A percentile compares a stretch with the other conserved stretches of the same genome.
These are phyloP conservation scores for Myxocyprinus asiaticus DNA, from an alignment of 2,113 vertebrate genomes.

Conservation along the genomic window DNA sequence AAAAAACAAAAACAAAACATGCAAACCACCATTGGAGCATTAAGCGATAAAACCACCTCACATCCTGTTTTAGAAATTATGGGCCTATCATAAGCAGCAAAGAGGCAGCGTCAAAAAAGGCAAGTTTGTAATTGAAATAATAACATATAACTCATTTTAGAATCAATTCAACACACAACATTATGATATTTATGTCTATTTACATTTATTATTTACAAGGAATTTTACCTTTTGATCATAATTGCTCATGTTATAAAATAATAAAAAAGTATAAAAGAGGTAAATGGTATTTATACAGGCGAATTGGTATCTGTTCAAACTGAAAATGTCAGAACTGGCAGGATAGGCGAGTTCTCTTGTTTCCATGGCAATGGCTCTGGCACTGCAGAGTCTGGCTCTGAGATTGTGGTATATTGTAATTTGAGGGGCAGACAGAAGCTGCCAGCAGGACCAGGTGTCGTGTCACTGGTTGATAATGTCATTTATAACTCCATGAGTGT, in stretches of 20 bases:
- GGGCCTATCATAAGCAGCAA: slow-evolving; percentile 62
- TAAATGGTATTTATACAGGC: slow-evolving; percentile 62
- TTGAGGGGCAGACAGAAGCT: slow-evolving; percentile 35
- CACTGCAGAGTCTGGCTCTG: slow-evolving; percentile 41
- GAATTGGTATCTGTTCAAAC: slow-evolving; percentile 21
- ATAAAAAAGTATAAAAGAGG: slow-evolving; percentile 40
- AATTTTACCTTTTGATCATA: slow-evolving; percentile 54
- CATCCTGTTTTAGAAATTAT: slow-evolving; percentile 63
- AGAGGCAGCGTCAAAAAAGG: slow-evolving; percentile 18
- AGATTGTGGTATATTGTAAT: slow-evolving; percentile 63
- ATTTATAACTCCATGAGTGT: slow-evolving; percentile 90
- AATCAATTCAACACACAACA: slow-evolving; percentile 21
- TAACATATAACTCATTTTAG: slow-evolving; percentile 50
- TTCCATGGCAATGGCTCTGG: slow-evolving; percentile 29
- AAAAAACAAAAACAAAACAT: slow-evolving; percentile 23
- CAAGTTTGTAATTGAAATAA: slow-evolving; percentile 34
- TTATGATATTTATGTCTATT: slow-evolving; percentile 71
- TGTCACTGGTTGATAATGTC: neutral
- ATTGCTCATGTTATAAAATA: slow-evolving; percentile 68
- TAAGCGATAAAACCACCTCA: slow-evolving; percentile 46
- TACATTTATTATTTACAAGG: slow-evolving; percentile 73
- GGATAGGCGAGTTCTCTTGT: slow-evolving; percentile 4
- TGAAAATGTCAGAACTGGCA: slow-evolving; percentile 37
- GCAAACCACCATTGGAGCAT: slow-evolving; percentile 16
- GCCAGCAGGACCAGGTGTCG: neutral